Evolutionary conservation across 2,113 vertebrate genomes (phyloP).

Genomic region (Rhinoderma darwinii): DNA sequence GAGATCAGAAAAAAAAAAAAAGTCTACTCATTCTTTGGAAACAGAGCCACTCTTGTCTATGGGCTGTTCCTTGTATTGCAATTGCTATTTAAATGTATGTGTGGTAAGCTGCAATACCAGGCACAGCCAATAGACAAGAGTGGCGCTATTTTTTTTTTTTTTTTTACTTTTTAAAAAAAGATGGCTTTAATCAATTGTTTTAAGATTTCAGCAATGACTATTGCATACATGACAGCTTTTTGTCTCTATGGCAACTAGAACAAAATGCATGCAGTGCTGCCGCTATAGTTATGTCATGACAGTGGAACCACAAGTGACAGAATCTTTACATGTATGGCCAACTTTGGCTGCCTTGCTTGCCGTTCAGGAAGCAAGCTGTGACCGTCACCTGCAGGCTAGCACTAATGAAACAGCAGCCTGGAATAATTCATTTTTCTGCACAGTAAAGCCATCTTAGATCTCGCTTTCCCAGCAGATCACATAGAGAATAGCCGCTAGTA

Average conservation of each 20-base stretch:
- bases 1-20: no score
- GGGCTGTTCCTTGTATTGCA: no score
- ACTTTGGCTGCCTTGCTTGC: not conserved
- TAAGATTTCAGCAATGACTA: not conserved
- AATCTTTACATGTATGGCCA: not conserved
- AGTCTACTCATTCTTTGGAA: no score
- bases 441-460: conserved; percentile 32
- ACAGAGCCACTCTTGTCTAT: no score
- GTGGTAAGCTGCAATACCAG: no score
- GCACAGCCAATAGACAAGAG: not conserved
- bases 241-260: not conserved
- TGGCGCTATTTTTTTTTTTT: no score
- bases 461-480: not conserved
- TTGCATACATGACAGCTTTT: not conserved
- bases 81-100: no score
- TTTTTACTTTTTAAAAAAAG: no score
- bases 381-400: conserved; percentile 37
- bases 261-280: not conserved
- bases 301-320: not conserved
- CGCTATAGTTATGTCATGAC: not conserved
- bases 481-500: not conserved
- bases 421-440: not conserved
- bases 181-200: no score
- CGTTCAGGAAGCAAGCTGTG: not conserved
- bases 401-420: not conserved